phyloP scores from a whole-genome alignment of 2,113 vertebrate species.

The Prionailurus viverrinus region DNA sequence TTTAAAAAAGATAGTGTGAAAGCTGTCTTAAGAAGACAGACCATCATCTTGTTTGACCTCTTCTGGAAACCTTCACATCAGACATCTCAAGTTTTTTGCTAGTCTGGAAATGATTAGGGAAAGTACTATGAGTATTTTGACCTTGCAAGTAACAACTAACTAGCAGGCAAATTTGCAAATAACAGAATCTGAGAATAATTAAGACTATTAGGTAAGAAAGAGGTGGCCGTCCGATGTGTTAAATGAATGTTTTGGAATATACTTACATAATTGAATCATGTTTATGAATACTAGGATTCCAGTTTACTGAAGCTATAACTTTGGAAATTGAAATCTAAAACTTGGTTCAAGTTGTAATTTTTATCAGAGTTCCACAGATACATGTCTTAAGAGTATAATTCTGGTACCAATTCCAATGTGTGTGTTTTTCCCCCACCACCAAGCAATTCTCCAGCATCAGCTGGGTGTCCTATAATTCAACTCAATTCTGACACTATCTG shows the following conservation, averaged over 20 bases:
- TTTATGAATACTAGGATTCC: not conserved
- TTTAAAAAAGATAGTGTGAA: not conserved
- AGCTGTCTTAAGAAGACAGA: not conserved
- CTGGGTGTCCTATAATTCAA: not conserved
- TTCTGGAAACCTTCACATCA: not conserved
- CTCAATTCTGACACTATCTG: not conserved
- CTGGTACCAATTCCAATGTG: not conserved
- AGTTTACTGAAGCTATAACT: not conserved
- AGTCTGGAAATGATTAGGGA: not conserved
- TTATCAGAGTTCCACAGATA: not conserved
- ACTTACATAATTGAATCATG: not conserved
- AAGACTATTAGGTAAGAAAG: not conserved
- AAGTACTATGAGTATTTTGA: not conserved
- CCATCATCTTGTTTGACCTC: not conserved
- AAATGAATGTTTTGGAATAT: not conserved
- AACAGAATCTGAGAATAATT: not conserved
- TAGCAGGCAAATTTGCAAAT: not conserved
- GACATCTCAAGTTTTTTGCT: not conserved
- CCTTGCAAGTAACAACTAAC: not conserved
- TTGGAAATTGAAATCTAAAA: slow-evolving; percentile 11
- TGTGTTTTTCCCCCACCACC: not conserved
- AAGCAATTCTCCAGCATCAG: not conserved
- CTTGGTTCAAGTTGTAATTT: not conserved
- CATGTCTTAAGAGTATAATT: not conserved
- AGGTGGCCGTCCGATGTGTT: not conserved